A percentile compares a stretch with the other conserved stretches of the same genome.
phyloP scores from a whole-genome alignment of 2,113 vertebrate species.

The Protobothrops mucrosquamatus region DNA sequence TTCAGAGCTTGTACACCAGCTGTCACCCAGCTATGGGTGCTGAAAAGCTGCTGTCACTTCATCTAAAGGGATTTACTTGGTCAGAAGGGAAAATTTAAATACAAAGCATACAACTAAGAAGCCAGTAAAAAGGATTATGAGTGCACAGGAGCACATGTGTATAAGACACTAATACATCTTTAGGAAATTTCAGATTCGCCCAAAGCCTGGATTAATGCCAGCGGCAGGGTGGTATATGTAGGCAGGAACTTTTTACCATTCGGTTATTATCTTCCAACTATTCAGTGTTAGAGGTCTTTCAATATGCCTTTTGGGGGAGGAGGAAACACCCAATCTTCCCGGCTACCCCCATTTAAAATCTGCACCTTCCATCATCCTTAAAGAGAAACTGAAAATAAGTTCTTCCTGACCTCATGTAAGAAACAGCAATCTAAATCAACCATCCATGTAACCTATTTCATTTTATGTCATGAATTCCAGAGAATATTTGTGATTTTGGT shows the following conservation, averaged over 20 bases:
- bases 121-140: constrained; percentile 87
- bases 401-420: constrained; percentile 38
- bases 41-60: constrained; percentile 97
- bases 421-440: constrained; percentile 42
- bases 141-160: constrained; percentile 87
- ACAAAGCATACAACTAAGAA: constrained; percentile 84
- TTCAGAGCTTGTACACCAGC: constrained; percentile 93
- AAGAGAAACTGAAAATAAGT: constrained; percentile 40
- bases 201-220: constrained; percentile 87
- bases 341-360: neutral
- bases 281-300: constrained; percentile 78
- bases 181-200: constrained; percentile 84
- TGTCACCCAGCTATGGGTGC: constrained; percentile 89
- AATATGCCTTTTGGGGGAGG: constrained; percentile 43
- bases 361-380: constrained; percentile 39
- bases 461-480: neutral
- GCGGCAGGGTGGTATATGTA: constrained; percentile 73
- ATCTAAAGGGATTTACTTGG: constrained; percentile 91
- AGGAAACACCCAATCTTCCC: neutral
- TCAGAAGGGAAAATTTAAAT: constrained; percentile 83
- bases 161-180: constrained; percentile 89
- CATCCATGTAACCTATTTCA: constrained; percentile 46
- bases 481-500: constrained; percentile 3
- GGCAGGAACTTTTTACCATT: constrained; percentile 63
- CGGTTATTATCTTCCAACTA: constrained; percentile 74